Conservation (phyloP, 1,140 invertebrate species). For the Drosophila virilis region DNA sequence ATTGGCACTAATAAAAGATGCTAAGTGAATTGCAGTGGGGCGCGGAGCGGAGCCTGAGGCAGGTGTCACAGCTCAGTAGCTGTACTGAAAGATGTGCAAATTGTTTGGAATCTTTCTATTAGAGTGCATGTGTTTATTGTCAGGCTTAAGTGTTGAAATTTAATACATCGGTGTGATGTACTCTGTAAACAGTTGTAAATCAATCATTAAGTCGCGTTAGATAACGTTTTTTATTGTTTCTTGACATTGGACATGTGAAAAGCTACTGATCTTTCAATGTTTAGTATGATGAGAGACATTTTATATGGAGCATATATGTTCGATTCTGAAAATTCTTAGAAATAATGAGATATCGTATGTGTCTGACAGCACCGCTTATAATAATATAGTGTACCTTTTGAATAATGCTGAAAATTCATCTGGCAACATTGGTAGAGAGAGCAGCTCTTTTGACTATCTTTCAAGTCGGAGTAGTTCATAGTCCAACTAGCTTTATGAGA, state of each 20-base stretch:
- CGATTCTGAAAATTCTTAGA: no score
- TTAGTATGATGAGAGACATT: no score
- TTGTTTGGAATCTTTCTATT: slow-evolving; percentile 25
- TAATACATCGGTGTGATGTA: not conserved
- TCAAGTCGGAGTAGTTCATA: not conserved
- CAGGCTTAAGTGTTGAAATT: slow-evolving; percentile 4
- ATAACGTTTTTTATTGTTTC: not conserved
- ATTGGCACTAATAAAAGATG: slow-evolving; percentile 75
- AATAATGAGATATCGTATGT: no score
- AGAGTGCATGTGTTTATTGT: slow-evolving; percentile 35
- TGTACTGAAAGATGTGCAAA: slow-evolving; percentile 11
- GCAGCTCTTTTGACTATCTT: not conserved
- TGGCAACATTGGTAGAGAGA: no score
- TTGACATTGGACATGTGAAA: not conserved
- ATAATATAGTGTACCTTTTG: no score
- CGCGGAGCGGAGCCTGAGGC: not conserved
- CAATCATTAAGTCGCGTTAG: not conserved
- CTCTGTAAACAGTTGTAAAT: not conserved
- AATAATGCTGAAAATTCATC: no score
- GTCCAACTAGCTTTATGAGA: not conserved
- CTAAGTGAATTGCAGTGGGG: slow-evolving; percentile 47
- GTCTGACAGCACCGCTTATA: no score
- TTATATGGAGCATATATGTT: no score
- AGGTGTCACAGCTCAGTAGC: not conserved
- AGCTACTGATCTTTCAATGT: no score